Base-by-base conservation (phyloP, 2,113 vertebrate genomes). In the Corythornis vintsioides region DNA sequence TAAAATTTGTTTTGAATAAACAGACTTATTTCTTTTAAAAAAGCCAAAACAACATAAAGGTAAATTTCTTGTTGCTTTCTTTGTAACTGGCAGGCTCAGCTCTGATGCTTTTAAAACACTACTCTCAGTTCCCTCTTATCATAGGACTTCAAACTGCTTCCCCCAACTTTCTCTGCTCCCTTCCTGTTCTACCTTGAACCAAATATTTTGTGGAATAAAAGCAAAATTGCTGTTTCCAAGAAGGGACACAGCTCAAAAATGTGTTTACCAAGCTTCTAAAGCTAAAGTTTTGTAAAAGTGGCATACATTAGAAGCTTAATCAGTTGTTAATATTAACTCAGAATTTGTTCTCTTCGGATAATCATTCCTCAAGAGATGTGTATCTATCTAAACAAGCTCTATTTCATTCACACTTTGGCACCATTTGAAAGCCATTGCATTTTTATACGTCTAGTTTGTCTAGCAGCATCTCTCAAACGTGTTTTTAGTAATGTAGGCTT, bases 1-100 rank as follows among this genome's bases (percentile, higher is more conserved):
- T 96, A 96, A 96, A 97, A 95, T 81, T 77, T 94, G 80, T 97
- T 98, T 97, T 93, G 96, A 98, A 97, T 97, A 98, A 98, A 98
- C 55, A 35, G 57, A 60, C 33, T 59, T 59, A 38, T 60, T 60
- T 60, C 59, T 79, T 84, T 63, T 87, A 61, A 85, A 93, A 93
- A 95, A 86, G 20, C 0, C 6, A 56, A 48, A 86, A 60, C n/a
- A 72, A 47, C 67, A 83, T 13, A 69, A 86, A 86, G 28, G 21
- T 88, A 50, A 81, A 50, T 91, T 10, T 84, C 35, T 63, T 60
- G 45, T 93, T 92, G 42, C 40, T 55, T 95, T 82, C 45, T 92
- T 92, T 88, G 67, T 81, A 88, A 63, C 43, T 75, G 80, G 33
- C 40, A 53, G 26, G 35, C 53, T 61, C 21, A 10, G 25, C 66